Base-by-base conservation (phyloP, 2,888 invertebrate species). In the Saturnia japonica region DNA sequence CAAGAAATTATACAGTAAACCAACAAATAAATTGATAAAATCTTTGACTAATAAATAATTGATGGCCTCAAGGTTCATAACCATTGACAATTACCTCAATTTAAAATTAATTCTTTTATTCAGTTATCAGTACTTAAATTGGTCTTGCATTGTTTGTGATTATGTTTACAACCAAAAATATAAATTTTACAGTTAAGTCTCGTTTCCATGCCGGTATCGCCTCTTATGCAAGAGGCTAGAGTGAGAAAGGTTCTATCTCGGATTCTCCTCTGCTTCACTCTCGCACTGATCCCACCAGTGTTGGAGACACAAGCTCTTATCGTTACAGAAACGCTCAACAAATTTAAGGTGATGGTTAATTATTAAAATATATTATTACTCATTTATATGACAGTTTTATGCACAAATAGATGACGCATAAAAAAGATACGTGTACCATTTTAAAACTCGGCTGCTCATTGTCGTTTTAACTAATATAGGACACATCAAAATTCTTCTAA, bases 121-220 rank as follows among this genome's bases (percentile, higher is more conserved):
- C 34, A 34, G 34, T 34, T 34, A 34, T 34, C 34, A 34, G 34
- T 34, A 34, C 34, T 34, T 34, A n/a, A n/a, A n/a, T n/a, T n/a
- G n/a, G n/a, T n/a, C n/a, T n/a, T n/a, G n/a, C n/a, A n/a, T n/a
- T n/a, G n/a, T 34, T 34, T 34, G 34, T 6, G 34, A 6, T 34
- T 34, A 34, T 34, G 34, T 34, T 34, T 34, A 34, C 34, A 34
- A 34, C 3, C 34, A 34, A 16, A 47, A 16, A 6, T 4, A 19
- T 19, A 19, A 47, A 8, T 57, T 42, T 66, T 57, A 6, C 78
- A 91, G 91, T n/a, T 91, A 7, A 82, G 75, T 14, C 77, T 92
- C 1, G 82, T 85, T 1, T 76, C 91, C 1, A 93, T 93, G 91
- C 93, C 93, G 0, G 85, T 90, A 2, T 91, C 93, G 0, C 91